A percentile compares a stretch with the other conserved stretches of the same genome.
phyloP scores from a whole-genome alignment of 2,797 vertebrate species.

The Gallinago nigripennis region DNA sequence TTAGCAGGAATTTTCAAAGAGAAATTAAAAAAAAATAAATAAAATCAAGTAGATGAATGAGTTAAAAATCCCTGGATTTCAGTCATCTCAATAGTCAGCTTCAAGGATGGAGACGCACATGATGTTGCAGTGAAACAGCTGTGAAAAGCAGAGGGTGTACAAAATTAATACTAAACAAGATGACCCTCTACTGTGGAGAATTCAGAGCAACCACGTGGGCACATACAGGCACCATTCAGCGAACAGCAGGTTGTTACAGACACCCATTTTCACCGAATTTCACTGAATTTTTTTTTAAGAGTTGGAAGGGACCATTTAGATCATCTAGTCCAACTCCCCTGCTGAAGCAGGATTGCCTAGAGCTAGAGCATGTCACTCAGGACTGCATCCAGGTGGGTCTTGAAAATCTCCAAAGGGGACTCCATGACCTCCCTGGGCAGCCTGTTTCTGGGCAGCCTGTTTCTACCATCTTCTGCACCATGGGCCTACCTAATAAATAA shows the following conservation, averaged over 20 bases:
- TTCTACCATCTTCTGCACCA: background rate
- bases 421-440: no score
- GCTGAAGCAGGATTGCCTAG: no score
- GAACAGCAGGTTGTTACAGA: background rate
- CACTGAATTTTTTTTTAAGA: no score
- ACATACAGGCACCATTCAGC: background rate
- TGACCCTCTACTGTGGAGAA: background rate
- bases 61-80: background rate
- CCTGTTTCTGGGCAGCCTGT: background rate
- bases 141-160: background rate
- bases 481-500: background rate
- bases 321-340: no score
- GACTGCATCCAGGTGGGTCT: no score
- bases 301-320: no score
- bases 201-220: background rate
- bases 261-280: no score
- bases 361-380: no score
- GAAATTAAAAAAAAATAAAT: background rate
- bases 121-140: background rate
- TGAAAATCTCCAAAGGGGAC: no score
- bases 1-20: background rate
- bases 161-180: background rate
- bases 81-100: background rate
- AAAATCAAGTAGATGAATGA: background rate
- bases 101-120: background rate